Base-by-base conservation (phyloP, 1,140 invertebrate species). In the Drosophila pandora region DNA sequence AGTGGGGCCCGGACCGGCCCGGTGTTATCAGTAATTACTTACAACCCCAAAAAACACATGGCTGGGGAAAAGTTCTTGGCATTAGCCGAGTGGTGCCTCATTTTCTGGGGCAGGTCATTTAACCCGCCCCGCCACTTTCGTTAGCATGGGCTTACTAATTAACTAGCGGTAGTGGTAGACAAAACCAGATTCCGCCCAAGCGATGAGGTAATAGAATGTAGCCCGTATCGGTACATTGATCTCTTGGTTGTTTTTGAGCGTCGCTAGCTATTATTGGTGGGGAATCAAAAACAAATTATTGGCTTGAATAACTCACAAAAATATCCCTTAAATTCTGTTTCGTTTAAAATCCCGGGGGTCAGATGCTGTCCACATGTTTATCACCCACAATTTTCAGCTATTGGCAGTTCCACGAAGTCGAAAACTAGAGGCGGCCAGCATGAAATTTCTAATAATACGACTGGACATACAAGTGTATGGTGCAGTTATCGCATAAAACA, bases 81-180 rank as follows among this genome's bases (percentile, higher is more conserved):
- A 52, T 52, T 67, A 32, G 21, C 13, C 17, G 45, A 52, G 28
- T 34, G 47, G 41, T 64, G 63, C 59, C 63, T 34, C 65, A 69
- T 57, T 58, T 60, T 81, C 59, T 68, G 52, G 58, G 56, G 25
- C 74, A 77, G 81, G 82, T 87, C 81, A 85, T 85, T 85, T 87
- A 87, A 87, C 82, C 37, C 77, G 52, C 23, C 28, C 23, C 37
- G 21, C 17, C 61, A 85, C 82, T 78, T 61, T 78, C 76, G 77
- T 85, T 85, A 85, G 55, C 81, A 85, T 61, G 13, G 37, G 22
- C 43, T 61, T 75, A 77, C 82, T 85, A 85, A 85, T 57, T 67
- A 62, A 45, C 37, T 57, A 73, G 49, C 58, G 68, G 57, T 52
- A 45, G 13, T 21, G 6, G 63, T 49, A 69, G 64, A 58, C 32